A percentile compares a stretch with the other conserved stretches of the same genome.
Conservation (phyloP, 2,888 invertebrate species). For the Dorcus parallelipipedus region DNA sequence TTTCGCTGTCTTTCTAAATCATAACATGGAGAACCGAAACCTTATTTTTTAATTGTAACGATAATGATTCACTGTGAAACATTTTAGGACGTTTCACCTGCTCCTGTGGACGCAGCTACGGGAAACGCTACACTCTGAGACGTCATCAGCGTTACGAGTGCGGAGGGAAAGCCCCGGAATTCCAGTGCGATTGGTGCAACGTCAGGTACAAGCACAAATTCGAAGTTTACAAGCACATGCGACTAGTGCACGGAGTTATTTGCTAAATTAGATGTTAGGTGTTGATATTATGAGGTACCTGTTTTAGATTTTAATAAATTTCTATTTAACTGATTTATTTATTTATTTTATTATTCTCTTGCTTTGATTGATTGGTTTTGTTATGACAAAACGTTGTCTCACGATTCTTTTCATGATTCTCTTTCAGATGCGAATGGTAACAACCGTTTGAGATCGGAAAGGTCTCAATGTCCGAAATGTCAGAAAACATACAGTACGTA, state of each 20-base stretch:
- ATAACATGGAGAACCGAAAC: too few species aligned
- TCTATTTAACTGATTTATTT: too few species aligned
- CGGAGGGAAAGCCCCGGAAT: conserved; percentile 76
- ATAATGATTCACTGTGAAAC: not conserved
- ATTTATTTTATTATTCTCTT: too few species aligned
- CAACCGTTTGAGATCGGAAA: not conserved
- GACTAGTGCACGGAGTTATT: conserved; percentile 4
- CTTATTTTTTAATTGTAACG: too few species aligned
- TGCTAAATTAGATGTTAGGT: not conserved
- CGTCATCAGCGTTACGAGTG: conserved; percentile 59
- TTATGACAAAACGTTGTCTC: too few species aligned
- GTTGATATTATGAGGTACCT: too few species aligned
- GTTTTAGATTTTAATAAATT: too few species aligned
- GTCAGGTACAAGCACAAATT: conserved; percentile 12
- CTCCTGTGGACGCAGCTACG: conserved; percentile 56
- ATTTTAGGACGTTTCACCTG: conserved; percentile 17
- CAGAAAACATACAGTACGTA: not conserved
- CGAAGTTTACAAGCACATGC: conserved; percentile 15
- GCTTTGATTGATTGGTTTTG: too few species aligned
- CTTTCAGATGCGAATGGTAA: not conserved
- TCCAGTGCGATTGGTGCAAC: conserved; percentile 72
- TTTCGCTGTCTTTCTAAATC: too few species aligned
- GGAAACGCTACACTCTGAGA: conserved; percentile 56
- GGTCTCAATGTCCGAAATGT: not conserved
- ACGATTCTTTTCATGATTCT: too few species aligned